Conservation (phyloP, 2,888 invertebrate genomes). For the Fragum whitleyi region DNA sequence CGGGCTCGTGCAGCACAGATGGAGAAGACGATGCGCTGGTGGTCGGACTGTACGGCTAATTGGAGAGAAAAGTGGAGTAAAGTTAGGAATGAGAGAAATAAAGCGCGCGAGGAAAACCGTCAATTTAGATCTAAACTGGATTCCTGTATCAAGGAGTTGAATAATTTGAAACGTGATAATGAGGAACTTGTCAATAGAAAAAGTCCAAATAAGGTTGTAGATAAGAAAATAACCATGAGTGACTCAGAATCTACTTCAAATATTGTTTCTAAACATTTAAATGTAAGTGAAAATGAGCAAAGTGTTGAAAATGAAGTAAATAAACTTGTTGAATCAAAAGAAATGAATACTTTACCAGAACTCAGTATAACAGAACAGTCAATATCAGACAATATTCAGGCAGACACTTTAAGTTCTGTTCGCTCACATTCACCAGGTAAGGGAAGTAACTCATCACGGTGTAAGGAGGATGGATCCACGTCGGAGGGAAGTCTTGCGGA, state of each 20-base stretch:
- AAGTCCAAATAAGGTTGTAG: conserved; percentile 1
- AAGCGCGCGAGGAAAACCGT: conserved; percentile 95
- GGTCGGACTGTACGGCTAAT: conserved; percentile 98
- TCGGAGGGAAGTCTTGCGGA: conserved; percentile 68
- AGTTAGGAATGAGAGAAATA: conserved; percentile 94
- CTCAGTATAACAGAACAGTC: conserved; percentile 11
- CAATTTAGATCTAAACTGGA: conserved; percentile 93
- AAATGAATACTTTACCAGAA: background rate
- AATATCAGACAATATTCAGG: background rate
- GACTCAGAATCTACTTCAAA: conserved; percentile 38
- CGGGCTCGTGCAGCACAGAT: conserved; percentile 97
- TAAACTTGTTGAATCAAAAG: background rate
- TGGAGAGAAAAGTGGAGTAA: conserved; percentile 99
- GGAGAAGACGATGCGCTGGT: conserved; percentile 99
- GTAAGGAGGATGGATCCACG: background rate
- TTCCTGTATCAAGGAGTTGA: conserved; percentile 86
- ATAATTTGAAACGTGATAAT: conserved; percentile 91
- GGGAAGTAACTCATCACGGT: background rate
- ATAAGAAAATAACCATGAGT: background rate
- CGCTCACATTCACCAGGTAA: background rate
- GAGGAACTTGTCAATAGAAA: conserved; percentile 91
- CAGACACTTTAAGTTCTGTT: background rate
- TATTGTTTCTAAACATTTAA: background rate
- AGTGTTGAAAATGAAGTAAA: background rate
- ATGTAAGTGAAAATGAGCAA: background rate